phyloP scores from a whole-genome alignment of 2,888 invertebrate genomes.

The Creontiades dilutus region DNA sequence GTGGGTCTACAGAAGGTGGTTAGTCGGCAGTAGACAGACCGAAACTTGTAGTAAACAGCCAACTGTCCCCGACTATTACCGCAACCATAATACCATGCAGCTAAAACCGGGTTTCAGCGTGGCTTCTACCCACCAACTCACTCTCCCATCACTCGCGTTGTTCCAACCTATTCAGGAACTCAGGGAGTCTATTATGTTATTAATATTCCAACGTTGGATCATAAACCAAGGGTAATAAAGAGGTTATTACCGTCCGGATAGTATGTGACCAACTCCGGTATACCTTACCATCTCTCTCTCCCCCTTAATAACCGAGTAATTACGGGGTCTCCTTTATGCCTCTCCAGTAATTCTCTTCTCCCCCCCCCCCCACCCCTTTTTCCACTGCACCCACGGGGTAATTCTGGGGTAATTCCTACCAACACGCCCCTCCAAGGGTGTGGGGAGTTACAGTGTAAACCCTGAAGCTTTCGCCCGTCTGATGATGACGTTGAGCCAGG shows the following conservation, averaged over 20 bases:
- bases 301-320: constrained; percentile 71
- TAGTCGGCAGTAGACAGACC: not conserved
- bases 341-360: constrained; percentile 41
- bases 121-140: constrained; percentile 3
- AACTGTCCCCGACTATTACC: constrained; percentile 36
- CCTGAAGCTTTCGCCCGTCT: constrained; percentile 58
- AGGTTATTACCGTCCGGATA: constrained; percentile 70
- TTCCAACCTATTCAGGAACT: constrained; percentile 44
- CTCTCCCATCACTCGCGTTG: constrained; percentile 34
- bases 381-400: not conserved
- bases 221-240: constrained; percentile 72
- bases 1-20: not conserved
- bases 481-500: constrained; percentile 66
- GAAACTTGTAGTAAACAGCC: constrained; percentile 37
- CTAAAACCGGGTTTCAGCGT: constrained; percentile 5
- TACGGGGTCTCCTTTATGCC: constrained; percentile 69
- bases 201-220: constrained; percentile 70
- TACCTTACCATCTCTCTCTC: constrained; percentile 25
- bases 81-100: constrained; percentile 26
- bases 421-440: constrained; percentile 33
- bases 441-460: constrained; percentile 37
- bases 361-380: not conserved
- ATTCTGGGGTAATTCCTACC: constrained; percentile 65
- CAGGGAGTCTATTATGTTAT: constrained; percentile 71
- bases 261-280: constrained; percentile 67